Conservation (phyloP, 2,797 vertebrate species). For the Rhinichthys osculus region DNA sequence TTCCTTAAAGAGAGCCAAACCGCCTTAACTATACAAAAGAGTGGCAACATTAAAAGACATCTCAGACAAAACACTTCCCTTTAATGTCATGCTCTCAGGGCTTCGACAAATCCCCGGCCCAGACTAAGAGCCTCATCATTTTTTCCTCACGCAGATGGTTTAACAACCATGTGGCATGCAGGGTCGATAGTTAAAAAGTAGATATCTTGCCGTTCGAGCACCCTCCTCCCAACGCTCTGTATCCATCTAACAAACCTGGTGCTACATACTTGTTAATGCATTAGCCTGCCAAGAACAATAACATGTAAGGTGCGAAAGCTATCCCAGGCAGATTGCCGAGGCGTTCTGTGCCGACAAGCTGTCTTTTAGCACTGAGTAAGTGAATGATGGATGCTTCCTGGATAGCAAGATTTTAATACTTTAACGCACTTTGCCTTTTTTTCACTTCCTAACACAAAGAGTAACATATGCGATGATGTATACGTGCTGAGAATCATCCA, state of each 20-base stretch:
- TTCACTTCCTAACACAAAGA: conserved; percentile 31
- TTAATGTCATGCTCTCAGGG: conserved; percentile 48
- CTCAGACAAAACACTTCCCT: conserved; percentile 49
- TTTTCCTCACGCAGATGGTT: conserved; percentile 28
- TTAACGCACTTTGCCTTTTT: conserved; percentile 22
- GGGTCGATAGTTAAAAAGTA: conserved; percentile 49
- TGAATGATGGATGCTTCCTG: conserved; percentile 49
- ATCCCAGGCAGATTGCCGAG: conserved; percentile 51
- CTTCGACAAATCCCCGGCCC: conserved; percentile 19
- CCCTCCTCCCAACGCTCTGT: conserved; percentile 36
- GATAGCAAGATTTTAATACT: conserved; percentile 45
- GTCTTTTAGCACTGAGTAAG: conserved; percentile 51
- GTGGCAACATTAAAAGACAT: conserved; percentile 48
- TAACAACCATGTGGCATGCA: conserved; percentile 38
- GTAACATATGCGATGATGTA: conserved; percentile 39
- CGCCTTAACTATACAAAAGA: conserved; percentile 51
- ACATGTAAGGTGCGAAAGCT: conserved; percentile 65
- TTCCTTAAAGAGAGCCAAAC: conserved; percentile 47
- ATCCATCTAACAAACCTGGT: conserved; percentile 55
- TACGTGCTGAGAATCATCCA: conserved; percentile 23
- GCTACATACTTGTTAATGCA: conserved; percentile 64
- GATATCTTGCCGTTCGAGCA: conserved; percentile 52
- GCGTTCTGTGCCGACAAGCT: conserved; percentile 52
- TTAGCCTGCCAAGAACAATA: conserved; percentile 65
- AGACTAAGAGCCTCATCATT: conserved; percentile 44